These are phyloP conservation scores for Epicampocera succincta DNA, from an alignment of 2,888 invertebrate genomes.

Conservation along the genomic window DNA sequence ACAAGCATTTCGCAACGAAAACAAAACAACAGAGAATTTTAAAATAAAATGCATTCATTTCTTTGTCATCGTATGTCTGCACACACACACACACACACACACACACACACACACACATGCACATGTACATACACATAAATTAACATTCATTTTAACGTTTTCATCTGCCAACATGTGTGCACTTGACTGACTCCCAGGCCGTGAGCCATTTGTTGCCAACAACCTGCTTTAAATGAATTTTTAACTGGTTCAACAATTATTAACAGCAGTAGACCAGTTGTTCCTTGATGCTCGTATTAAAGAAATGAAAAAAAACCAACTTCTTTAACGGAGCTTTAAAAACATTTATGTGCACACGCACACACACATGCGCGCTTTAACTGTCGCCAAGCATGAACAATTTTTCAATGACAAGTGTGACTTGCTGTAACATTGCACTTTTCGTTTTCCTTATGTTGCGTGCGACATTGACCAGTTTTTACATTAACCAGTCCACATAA, in stretches of 20 bases:
- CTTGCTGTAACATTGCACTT: slow-evolving; percentile 11
- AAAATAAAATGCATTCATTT: neutral
- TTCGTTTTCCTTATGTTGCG: slow-evolving; percentile 66
- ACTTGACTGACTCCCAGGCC: neutral
- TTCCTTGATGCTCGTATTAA: slow-evolving; percentile 28
- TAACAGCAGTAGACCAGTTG: slow-evolving; percentile 11
- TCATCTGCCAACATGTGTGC: neutral
- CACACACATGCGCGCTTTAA: neutral
- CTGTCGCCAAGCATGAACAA: slow-evolving; percentile 17
- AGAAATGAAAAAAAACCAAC: slow-evolving; percentile 18
- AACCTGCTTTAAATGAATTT: slow-evolving; percentile 42
- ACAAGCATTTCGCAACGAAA: neutral
- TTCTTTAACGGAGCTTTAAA: slow-evolving; percentile 54
- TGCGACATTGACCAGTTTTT: slow-evolving; percentile 71
- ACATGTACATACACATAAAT: neutral
- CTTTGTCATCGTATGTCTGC: too few relatives aligned
- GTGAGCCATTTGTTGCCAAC: slow-evolving; percentile 26
- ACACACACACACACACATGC: neutral
- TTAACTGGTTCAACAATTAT: slow-evolving; percentile 46
- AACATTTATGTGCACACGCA: neutral
- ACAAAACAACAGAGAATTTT: slow-evolving; percentile 11
- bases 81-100: too few relatives aligned
- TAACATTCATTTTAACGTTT: neutral
- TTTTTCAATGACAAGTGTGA: slow-evolving; percentile 54
- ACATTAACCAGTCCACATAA: slow-evolving; percentile 45